phyloP scores from a whole-genome alignment of 30 jellyfish, hydroid and myxozoan genomes.

The Aurelia sp. region DNA sequence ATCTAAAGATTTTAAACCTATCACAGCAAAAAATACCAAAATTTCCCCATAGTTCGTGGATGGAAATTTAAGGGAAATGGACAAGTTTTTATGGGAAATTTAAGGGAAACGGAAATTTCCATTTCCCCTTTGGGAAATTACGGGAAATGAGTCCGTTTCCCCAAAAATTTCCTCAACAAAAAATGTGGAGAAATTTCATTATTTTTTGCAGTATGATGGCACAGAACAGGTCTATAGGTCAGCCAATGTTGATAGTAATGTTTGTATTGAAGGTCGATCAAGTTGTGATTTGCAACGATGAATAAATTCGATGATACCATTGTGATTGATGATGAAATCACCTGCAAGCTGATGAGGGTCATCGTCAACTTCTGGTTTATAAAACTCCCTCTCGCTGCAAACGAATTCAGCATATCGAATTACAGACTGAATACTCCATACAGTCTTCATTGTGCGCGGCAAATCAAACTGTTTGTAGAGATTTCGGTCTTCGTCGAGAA shows the following conservation, averaged over 20 bases:
- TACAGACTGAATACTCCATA: conserved; percentile 73
- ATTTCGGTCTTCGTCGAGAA: conserved; percentile 64
- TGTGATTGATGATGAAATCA: conserved; percentile 55
- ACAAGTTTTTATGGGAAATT: too few relatives aligned
- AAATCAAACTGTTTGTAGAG: conserved; percentile 63
- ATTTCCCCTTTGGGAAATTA: too few relatives aligned
- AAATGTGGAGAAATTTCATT: too few relatives aligned
- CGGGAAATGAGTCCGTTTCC: too few relatives aligned
- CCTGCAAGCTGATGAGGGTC: conserved; percentile 98
- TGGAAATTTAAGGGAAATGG: too few relatives aligned
- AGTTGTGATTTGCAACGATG: conserved; percentile 74
- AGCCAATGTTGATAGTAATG: conserved; percentile 7
- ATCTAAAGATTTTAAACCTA: too few relatives aligned
- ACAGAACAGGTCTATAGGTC: not conserved
- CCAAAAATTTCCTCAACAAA: too few relatives aligned
- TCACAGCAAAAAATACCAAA: too few relatives aligned
- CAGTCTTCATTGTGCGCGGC: conserved; percentile 62
- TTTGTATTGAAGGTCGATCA: conserved; percentile 76
- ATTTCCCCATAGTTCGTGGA: too few relatives aligned
- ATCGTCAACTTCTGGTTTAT: conserved; percentile 68
- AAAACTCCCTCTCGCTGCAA: conserved; percentile 60
- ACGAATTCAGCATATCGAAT: conserved; percentile 74
- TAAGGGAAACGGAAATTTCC: too few relatives aligned
- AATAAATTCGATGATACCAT: conserved; percentile 41
- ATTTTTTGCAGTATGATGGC: too few relatives aligned